Evolutionary conservation across 2,888 invertebrate species (phyloP), one percentile per base, ranked within the genome.

Genomic region (Oegoconia quadripuncta): DNA sequence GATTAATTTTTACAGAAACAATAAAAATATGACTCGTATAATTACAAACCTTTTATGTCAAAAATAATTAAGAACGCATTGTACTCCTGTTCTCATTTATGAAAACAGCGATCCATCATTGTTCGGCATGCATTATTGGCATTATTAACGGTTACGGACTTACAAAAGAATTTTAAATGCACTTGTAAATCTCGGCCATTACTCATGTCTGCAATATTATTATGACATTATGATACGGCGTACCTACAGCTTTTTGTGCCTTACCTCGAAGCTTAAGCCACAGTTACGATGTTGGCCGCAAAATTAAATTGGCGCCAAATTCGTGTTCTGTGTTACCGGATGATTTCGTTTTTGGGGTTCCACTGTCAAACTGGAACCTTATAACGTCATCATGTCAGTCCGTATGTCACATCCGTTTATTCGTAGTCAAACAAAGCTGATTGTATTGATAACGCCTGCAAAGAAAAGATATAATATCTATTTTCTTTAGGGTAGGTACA

Each of bases 291-390:
- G 57, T 56, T 60, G 49, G 57, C 68, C 65, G 64, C 72, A 58
- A 80, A 82, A 83, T 83, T 76, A 80, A 82, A 83, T 83, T 76
- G 77, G 72, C 70, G 68, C 71, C 68, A 82, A 81, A 81, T 84
- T 82, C 11, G 25, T 9, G n/a, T 12, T 9, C 22, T 9, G 22
- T 22, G 8, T 22, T 22, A 9, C 22, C 22, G 9, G 22, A 9
- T 4, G 9, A 22, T 22, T 22, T 22, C 9, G 9, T 22, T 22
- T 22, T 22, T 22, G 7, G n/a, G n/a, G n/a, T n/a, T n/a, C n/a
- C n/a, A n/a, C n/a, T n/a, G n/a, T n/a, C n/a, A n/a, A n/a, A n/a
- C n/a, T n/a, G n/a, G n/a, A n/a, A n/a, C n/a, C n/a, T n/a, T n/a
- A n/a, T n/a, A n/a, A n/a, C n/a, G n/a, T n/a, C n/a, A n/a, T n/a